Evolutionary conservation across 2,888 invertebrate genomes (phyloP).

Genomic region (Sialis lutaria): DNA sequence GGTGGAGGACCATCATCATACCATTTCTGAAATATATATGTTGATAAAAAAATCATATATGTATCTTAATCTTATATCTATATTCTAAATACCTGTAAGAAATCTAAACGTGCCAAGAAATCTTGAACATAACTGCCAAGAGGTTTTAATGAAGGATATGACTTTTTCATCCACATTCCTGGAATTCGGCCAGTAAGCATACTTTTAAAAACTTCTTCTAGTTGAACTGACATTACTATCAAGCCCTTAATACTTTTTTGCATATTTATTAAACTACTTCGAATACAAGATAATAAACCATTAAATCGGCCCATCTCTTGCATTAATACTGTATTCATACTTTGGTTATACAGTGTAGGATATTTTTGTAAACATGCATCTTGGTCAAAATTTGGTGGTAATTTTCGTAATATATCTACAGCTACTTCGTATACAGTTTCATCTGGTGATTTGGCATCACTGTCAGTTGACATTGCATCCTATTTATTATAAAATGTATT

Average conservation of each 20-base stretch:
- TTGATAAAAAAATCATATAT: background rate
- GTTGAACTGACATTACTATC: constrained; percentile 64
- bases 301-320: constrained; percentile 75
- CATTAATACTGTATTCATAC: constrained; percentile 86
- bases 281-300: constrained; percentile 48
- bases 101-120: constrained; percentile 65
- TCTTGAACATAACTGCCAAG: constrained; percentile 76
- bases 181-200: constrained; percentile 75
- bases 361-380: constrained; percentile 46
- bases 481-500: constrained; percentile 16
- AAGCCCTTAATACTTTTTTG: constrained; percentile 77
- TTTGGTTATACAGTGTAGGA: constrained; percentile 65
- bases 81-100: constrained; percentile 49
- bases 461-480: constrained; percentile 44
- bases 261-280: constrained; percentile 56
- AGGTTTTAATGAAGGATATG: constrained; percentile 85
- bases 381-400: constrained; percentile 56
- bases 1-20: constrained; percentile 62
- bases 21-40: constrained; percentile 45
- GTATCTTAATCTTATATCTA: background rate
- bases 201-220: constrained; percentile 71
- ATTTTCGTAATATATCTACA: constrained; percentile 54
- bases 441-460: constrained; percentile 52
- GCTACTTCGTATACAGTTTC: constrained; percentile 64
- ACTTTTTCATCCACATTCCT: constrained; percentile 63